Conservation (phyloP, 2,888 invertebrate genomes). For the Oscheius myriophilus region DNA sequence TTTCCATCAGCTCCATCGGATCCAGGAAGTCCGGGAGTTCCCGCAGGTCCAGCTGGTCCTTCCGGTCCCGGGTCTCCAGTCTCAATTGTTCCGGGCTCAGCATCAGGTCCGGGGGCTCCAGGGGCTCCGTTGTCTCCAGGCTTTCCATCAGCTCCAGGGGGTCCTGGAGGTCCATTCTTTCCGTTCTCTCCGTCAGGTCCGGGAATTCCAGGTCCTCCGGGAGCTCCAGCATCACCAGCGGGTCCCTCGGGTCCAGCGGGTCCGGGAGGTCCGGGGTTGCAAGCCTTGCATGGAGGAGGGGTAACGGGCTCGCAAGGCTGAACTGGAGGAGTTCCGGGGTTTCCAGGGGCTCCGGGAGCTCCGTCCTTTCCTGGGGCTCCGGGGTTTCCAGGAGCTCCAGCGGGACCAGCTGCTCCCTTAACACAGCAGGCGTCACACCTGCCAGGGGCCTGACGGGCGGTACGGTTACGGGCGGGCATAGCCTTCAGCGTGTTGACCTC, state of each 20-base stretch:
- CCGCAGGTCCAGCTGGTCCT: conserved; percentile 40
- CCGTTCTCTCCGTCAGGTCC: background rate
- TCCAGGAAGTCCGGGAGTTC: conserved; percentile 33
- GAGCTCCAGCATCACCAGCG: conserved; percentile 4
- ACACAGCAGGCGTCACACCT: conserved; percentile 33
- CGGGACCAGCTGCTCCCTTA: conserved; percentile 40
- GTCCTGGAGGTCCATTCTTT: conserved; percentile 3
- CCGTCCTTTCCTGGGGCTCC: conserved; percentile 43
- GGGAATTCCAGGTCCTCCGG: conserved; percentile 11
- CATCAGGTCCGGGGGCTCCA: conserved; percentile 27
- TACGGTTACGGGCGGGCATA: conserved; percentile 7
- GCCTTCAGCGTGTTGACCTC: conserved; percentile 1
- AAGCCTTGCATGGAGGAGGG: conserved; percentile 47
- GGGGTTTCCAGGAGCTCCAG: conserved; percentile 39
- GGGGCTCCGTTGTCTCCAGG: conserved; percentile 8
- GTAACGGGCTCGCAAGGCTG: conserved; percentile 37
- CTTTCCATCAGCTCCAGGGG: conserved; percentile 1
- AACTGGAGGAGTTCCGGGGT: conserved; percentile 43
- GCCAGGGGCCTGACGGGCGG: conserved; percentile 25
- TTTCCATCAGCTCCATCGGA: conserved; percentile 36
- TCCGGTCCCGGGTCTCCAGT: conserved; percentile 42
- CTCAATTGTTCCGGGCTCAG: conserved; percentile 53
- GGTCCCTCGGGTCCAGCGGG: conserved; percentile 9
- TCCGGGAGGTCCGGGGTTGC: conserved; percentile 40
- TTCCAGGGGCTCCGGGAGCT: conserved; percentile 44